Evolutionary conservation across 2,888 invertebrate species (phyloP).

Genomic region (Cephus rjabovi): DNA sequence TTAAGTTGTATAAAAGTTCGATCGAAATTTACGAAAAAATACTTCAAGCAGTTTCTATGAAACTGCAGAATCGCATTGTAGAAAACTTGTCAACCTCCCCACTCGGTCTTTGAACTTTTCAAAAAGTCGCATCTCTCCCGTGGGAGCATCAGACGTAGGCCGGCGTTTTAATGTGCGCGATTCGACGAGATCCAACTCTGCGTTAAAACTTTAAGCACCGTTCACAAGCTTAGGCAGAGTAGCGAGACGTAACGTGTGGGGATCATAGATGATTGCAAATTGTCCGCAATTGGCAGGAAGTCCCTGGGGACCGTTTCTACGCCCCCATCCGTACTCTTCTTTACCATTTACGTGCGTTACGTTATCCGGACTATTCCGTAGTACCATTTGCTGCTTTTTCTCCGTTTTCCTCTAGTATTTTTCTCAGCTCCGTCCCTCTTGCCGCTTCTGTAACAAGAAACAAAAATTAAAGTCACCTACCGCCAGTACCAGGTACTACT

Average conservation of each 20-base stretch:
- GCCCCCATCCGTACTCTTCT: conserved; percentile 52
- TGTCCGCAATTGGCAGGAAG: conserved; percentile 66
- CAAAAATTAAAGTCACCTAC: no score
- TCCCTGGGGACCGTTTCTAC: conserved; percentile 56
- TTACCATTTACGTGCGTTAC: conserved; percentile 43
- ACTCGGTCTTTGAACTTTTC: not conserved
- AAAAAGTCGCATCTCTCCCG: not conserved
- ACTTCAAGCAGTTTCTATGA: not conserved
- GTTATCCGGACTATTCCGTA: conserved; percentile 1
- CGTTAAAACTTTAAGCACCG: conserved; percentile 46
- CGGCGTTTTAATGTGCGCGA: conserved; percentile 34
- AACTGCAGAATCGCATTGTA: not conserved
- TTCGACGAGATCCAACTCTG: conserved; percentile 31
- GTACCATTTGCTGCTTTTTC: not conserved
- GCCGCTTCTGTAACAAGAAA: no score
- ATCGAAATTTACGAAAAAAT: not conserved
- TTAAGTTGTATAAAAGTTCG: not conserved
- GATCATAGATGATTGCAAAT: conserved; percentile 66
- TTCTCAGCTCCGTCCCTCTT: not conserved
- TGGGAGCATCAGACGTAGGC: not conserved
- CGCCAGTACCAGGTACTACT: no score
- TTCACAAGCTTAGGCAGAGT: conserved; percentile 33
- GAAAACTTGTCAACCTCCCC: not conserved
- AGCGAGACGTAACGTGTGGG: conserved; percentile 52
- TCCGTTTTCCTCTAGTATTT: not conserved